Percentiles rank a stretch among this genome's conserved stretches.
phyloP scores from a whole-genome alignment of 2,797 vertebrate genomes.

The Tapirus indicus region DNA sequence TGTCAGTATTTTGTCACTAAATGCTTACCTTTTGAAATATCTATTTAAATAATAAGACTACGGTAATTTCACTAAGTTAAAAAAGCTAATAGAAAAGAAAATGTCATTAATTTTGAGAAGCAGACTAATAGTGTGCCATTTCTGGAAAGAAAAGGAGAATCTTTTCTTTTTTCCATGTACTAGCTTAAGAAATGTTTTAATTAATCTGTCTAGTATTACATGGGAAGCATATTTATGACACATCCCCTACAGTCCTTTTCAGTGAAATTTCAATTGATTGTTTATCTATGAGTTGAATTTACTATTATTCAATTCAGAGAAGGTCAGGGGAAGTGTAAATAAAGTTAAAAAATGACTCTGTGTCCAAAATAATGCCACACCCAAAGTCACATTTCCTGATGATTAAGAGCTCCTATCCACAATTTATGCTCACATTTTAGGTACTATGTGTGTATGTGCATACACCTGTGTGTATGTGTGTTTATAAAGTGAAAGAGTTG shows the following conservation, averaged over 20 bases:
- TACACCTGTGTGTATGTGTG: not conserved
- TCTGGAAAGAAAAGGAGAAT: not conserved
- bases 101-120: not conserved
- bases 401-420: not conserved
- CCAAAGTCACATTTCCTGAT: not conserved
- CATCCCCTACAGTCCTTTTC: not conserved
- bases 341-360: not conserved
- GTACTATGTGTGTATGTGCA: not conserved
- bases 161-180: not conserved
- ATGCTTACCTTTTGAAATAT: not conserved
- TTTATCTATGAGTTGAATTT: not conserved
- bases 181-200: not conserved
- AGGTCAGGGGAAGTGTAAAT: not conserved
- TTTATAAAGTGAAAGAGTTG: not conserved
- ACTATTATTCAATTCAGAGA: not conserved
- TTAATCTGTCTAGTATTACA: not conserved
- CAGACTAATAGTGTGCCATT: not conserved
- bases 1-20: not conserved
- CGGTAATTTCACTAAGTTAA: not conserved
- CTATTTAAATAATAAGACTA: conserved; percentile 1
- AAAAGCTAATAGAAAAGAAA: not conserved
- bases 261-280: not conserved
- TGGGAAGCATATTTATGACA: not conserved
- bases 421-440: not conserved
- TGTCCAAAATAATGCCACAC: not conserved